These are phyloP conservation scores for Etia nguti DNA, from an alignment of 2,113 vertebrate genomes.

Conservation along the genomic window DNA sequence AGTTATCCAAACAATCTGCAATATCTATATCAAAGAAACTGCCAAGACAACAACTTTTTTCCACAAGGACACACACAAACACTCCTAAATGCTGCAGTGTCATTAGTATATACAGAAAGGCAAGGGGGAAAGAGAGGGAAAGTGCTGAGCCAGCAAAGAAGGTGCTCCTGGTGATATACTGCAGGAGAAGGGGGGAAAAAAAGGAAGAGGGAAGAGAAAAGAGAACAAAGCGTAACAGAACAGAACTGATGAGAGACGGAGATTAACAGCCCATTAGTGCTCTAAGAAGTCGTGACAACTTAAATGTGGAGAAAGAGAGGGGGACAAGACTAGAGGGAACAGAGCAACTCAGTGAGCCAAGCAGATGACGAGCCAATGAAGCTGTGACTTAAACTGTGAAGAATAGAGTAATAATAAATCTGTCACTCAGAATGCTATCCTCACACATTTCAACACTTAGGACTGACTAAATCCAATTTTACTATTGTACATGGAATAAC, in stretches of 20 bases:
- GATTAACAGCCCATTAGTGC: background rate
- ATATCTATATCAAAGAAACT: slow-evolving; percentile 15
- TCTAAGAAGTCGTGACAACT: background rate
- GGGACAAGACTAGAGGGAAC: background rate
- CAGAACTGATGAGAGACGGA: background rate
- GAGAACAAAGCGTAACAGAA: background rate
- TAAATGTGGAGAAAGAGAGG: background rate
- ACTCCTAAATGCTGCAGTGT: slow-evolving; percentile 11
- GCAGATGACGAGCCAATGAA: slow-evolving; percentile 10
- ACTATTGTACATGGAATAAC: slow-evolving; percentile 5
- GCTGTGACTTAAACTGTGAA: slow-evolving; percentile 54
- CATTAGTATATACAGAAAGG: slow-evolving; percentile 39
- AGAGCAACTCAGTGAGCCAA: background rate
- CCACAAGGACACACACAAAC: slow-evolving; percentile 21
- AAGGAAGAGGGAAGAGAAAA: background rate
- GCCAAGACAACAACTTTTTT: background rate
- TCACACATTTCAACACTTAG: background rate
- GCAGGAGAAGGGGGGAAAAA: background rate
- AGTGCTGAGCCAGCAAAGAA: slow-evolving; percentile 36
- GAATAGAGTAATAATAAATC: slow-evolving; percentile 49
- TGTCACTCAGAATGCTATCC: slow-evolving; percentile 19
- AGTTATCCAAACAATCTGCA: background rate
- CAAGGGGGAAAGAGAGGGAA: background rate
- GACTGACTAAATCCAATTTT: slow-evolving; percentile 10
- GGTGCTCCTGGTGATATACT: slow-evolving; percentile 13